Conservation (phyloP, 2,888 invertebrate species). For the Papilio demoleus region DNA sequence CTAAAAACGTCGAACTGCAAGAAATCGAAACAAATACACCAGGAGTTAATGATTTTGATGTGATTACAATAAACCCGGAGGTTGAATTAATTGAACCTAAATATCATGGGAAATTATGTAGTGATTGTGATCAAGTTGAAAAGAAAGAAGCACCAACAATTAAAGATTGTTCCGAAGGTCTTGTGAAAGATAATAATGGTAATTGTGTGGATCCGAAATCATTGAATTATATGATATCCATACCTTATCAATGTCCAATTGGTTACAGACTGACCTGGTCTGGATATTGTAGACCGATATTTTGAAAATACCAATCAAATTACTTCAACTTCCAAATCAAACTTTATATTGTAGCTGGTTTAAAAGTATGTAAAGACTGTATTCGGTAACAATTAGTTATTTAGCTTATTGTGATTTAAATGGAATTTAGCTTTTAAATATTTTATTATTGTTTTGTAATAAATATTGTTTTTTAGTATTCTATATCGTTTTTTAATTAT, state of each 20-base stretch:
- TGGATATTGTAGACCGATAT: constrained; percentile 62
- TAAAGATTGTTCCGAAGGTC: constrained; percentile 57
- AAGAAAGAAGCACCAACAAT: constrained; percentile 38
- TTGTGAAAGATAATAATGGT: constrained; percentile 54
- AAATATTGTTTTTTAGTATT: background rate
- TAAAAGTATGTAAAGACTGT: background rate
- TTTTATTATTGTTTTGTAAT: background rate
- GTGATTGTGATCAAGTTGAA: constrained; percentile 45
- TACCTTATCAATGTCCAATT: constrained; percentile 68
- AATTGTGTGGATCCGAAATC: constrained; percentile 53
- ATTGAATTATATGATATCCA: constrained; percentile 63
- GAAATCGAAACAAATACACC: constrained; percentile 11
- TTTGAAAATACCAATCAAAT: constrained; percentile 50
- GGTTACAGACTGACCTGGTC: constrained; percentile 67
- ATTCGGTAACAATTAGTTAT: background rate
- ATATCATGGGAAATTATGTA: constrained; percentile 61
- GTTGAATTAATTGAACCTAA: constrained; percentile 68
- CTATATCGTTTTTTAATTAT: background rate
- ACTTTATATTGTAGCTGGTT: background rate
- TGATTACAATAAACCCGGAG: constrained; percentile 56
- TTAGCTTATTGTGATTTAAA: background rate
- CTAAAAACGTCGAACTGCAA: constrained; percentile 45
- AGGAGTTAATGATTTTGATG: constrained; percentile 41
- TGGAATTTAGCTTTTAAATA: background rate
- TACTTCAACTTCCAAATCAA: too few relatives aligned